Evolutionary conservation across 2,113 vertebrate species (phyloP).

Genomic region (Syngnathus floridae): DNA sequence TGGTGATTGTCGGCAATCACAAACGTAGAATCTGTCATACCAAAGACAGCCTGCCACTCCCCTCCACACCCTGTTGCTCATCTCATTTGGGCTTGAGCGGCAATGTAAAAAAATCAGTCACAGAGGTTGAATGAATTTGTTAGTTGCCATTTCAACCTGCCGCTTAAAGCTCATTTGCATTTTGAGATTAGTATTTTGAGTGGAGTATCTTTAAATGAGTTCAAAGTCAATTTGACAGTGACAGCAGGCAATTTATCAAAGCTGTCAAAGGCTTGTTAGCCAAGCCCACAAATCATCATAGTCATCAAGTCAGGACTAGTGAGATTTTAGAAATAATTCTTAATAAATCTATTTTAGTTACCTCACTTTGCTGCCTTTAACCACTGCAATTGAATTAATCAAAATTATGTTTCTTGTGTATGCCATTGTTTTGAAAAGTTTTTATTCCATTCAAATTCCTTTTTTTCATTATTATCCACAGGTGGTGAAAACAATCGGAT

Average conservation of each 20-base stretch:
- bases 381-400: too few relatives aligned
- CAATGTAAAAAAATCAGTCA: conserved; percentile 4
- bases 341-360: too few relatives aligned
- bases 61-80: conserved; percentile 40
- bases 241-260: background rate
- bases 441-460: background rate
- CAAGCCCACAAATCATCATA: too few relatives aligned
- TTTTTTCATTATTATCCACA: conserved; percentile 41
- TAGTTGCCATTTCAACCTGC: background rate
- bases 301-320: too few relatives aligned
- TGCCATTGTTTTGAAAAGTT: background rate
- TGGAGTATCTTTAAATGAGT: background rate
- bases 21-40: conserved; percentile 29
- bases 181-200: background rate
- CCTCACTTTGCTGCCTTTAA: too few relatives aligned
- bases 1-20: conserved; percentile 13
- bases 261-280: too few relatives aligned
- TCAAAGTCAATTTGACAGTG: background rate
- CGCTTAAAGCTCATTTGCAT: background rate
- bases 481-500: conserved; percentile 94
- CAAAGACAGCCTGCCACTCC: conserved; percentile 40
- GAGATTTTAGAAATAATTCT: too few relatives aligned
- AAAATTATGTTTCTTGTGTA: too few relatives aligned
- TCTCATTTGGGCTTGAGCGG: conserved; percentile 9
- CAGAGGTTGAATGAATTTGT: background rate